Conservation (phyloP, 2,113 vertebrate species). For the Muntiacus muntjak region DNA sequence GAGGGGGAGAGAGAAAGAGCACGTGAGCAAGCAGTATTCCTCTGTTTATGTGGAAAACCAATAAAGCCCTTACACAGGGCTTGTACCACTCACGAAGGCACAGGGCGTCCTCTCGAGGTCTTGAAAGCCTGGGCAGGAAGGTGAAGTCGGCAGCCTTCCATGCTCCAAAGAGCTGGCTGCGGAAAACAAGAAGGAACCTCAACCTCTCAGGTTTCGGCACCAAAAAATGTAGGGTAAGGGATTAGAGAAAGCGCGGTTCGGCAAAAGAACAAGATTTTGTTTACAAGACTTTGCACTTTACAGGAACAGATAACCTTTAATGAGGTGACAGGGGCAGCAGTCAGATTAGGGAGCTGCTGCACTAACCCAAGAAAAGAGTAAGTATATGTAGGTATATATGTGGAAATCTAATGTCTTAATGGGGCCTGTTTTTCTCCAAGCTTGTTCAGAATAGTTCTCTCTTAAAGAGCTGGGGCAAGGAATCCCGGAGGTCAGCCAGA, state of each 20-base stretch:
- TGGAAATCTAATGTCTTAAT: neutral
- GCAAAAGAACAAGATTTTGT: neutral
- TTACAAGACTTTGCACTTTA: neutral
- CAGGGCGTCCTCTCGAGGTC: neutral
- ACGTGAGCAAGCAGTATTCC: accelerated
- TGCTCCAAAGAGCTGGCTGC: neutral
- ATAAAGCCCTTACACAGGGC: neutral
- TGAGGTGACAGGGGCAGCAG: neutral
- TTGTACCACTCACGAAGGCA: neutral
- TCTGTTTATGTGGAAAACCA: neutral
- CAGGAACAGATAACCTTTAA: neutral
- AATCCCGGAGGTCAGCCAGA: neutral
- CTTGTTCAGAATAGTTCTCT: neutral
- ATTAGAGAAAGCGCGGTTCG: neutral
- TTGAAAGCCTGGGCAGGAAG: neutral
- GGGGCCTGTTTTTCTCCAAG: neutral
- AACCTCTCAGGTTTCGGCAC: neutral
- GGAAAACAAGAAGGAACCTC: neutral
- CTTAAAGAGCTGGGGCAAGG: neutral
- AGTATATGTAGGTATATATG: neutral
- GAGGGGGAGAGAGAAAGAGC: neutral
- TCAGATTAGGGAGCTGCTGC: neutral
- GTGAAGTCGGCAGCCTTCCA: neutral
- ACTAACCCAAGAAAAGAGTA: neutral
- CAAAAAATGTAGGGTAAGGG: neutral